A percentile compares a stretch with the other conserved stretches of the same genome.
These are phyloP conservation scores for Timema cristinae DNA, from an alignment of 2,888 invertebrate species.

Conservation along the genomic window DNA sequence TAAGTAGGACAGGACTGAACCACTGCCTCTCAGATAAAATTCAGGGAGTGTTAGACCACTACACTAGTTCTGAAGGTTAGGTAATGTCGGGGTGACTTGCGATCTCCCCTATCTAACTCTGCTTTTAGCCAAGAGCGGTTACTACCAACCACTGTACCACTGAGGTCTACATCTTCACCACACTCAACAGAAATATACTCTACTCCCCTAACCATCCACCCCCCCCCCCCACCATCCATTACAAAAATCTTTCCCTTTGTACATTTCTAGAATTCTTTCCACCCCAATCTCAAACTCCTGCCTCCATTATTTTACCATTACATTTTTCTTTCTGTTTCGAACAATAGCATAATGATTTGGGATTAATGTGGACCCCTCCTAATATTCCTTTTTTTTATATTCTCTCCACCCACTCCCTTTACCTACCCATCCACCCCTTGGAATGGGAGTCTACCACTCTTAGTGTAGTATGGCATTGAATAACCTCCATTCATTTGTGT, in stretches of 20 bases:
- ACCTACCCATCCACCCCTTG: not conserved
- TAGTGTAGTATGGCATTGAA: constrained; percentile 12
- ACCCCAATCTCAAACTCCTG: constrained; percentile 22
- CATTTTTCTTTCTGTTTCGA: constrained; percentile 25
- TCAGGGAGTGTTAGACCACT: too few relatives aligned
- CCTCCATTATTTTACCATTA: constrained; percentile 27
- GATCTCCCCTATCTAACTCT: too few relatives aligned
- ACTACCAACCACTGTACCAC: too few relatives aligned
- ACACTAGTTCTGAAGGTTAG: too few relatives aligned
- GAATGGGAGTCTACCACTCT: not conserved
- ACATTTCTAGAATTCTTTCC: constrained; percentile 25
- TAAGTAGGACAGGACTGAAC: too few relatives aligned
- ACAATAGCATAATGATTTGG: constrained; percentile 29
- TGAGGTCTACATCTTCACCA: not conserved
- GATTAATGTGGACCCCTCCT: constrained; percentile 28
- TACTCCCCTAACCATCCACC: not conserved
- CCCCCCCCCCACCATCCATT: not conserved
- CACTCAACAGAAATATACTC: not conserved
- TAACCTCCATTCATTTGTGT: constrained; percentile 25
- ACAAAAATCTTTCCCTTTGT: constrained; percentile 26
- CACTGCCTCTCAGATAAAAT: too few relatives aligned
- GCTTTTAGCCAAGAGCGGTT: too few relatives aligned
- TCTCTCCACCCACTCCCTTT: not conserved
- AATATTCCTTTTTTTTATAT: constrained; percentile 19
- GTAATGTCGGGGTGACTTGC: too few relatives aligned